Percentiles rank a stretch among this genome's conserved stretches.
phyloP scores from a whole-genome alignment of 2,113 vertebrate genomes.

The Pseudorasbora parva region DNA sequence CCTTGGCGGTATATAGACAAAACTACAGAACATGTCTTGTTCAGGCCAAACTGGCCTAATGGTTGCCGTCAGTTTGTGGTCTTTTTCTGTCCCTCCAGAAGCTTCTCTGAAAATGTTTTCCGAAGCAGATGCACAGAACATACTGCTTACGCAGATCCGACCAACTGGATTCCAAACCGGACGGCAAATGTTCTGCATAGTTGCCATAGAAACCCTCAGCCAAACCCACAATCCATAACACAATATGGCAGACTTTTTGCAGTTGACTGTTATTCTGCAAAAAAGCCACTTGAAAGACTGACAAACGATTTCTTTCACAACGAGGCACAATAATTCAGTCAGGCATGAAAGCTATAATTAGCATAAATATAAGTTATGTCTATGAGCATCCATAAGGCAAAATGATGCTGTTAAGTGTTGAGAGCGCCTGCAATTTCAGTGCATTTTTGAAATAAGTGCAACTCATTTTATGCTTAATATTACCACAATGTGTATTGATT shows the following conservation, averaged over 20 bases:
- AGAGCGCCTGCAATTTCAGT: neutral
- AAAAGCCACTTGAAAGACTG: conserved; percentile 15
- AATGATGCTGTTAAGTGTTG: neutral
- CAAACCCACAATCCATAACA: conserved; percentile 26
- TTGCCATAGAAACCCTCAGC: conserved; percentile 48
- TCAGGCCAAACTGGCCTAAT: neutral
- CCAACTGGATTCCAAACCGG: conserved; percentile 36
- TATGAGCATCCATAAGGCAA: neutral
- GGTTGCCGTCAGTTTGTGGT: neutral
- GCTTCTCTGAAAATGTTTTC: neutral
- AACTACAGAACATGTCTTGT: neutral
- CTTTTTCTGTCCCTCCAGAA: neutral
- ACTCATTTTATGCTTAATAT: neutral
- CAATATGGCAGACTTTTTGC: conserved; percentile 13
- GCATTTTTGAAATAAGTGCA: conserved; percentile 14
- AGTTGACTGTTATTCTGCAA: conserved; percentile 22
- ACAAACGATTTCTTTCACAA: conserved; percentile 16
- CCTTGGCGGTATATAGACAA: neutral
- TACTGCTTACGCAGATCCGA: conserved; percentile 24
- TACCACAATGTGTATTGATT: neutral
- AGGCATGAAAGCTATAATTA: conserved; percentile 28
- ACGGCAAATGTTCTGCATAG: conserved; percentile 42
- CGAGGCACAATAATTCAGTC: conserved; percentile 33
- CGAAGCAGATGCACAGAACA: conserved; percentile 18
- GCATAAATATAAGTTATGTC: conserved; percentile 33